Percentiles rank a stretch among this genome's conserved stretches.
These are phyloP conservation scores for Periophthalmus modestus DNA, from an alignment of 2,113 vertebrate genomes.

Conservation along the genomic window DNA sequence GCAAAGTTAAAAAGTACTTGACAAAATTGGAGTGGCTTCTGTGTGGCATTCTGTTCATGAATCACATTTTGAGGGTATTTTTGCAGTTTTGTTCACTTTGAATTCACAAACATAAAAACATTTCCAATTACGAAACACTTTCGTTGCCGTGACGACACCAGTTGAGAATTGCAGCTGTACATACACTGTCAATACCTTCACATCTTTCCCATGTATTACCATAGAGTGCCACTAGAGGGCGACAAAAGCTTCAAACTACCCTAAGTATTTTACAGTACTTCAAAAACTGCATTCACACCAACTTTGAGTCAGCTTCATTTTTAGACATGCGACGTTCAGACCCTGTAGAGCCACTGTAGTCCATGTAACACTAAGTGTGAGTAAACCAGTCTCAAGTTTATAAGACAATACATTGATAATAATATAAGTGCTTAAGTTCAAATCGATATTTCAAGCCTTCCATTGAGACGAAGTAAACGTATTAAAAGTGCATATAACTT, in stretches of 20 bases:
- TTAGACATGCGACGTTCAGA: conserved; percentile 38
- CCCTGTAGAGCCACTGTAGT: conserved; percentile 37
- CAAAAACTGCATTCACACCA: conserved; percentile 45
- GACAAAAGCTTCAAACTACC: conserved; percentile 30
- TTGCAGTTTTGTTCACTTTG: no score
- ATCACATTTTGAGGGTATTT: no score
- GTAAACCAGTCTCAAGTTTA: conserved; percentile 37
- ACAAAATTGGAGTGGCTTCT: no score
- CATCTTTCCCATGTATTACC: conserved; percentile 22
- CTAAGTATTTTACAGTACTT: conserved; percentile 70
- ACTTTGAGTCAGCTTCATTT: conserved; percentile 52
- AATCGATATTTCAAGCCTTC: conserved; percentile 68
- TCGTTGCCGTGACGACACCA: neutral
- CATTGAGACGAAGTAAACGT: conserved; percentile 63
- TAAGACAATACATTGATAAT: conserved; percentile 56
- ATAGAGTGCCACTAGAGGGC: conserved; percentile 9
- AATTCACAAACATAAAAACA: no score
- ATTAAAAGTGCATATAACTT: conserved; percentile 75
- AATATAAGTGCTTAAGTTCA: conserved; percentile 75
- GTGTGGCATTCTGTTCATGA: no score
- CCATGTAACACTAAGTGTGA: conserved; percentile 35
- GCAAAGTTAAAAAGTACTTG: no score
- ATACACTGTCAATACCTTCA: conserved; percentile 49
- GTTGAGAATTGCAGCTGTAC: conserved; percentile 1
- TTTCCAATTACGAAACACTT: no score